These are phyloP conservation scores for Coptodon rendalli DNA, from an alignment of 2,113 vertebrate species.

Conservation along the genomic window DNA sequence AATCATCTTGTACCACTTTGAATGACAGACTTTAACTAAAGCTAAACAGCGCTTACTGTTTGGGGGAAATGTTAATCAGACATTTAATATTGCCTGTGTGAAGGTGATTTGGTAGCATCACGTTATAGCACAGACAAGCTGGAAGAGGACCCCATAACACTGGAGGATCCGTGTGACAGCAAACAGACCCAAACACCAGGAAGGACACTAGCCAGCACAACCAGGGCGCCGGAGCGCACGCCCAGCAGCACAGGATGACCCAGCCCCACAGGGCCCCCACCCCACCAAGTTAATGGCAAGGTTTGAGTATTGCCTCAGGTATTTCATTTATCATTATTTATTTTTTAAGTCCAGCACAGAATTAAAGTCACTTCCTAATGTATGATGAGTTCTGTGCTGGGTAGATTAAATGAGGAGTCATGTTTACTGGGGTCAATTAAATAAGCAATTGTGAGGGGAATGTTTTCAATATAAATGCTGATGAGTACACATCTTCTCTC, in stretches of 20 bases:
- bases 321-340: neutral
- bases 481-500: neutral
- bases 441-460: neutral
- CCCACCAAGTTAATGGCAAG: neutral
- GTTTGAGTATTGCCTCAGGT: neutral
- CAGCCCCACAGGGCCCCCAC: neutral
- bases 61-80: neutral
- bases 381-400: neutral
- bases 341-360: neutral
- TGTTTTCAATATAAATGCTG: neutral
- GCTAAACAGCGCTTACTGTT: neutral
- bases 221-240: accelerated
- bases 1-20: neutral
- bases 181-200: neutral
- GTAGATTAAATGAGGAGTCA: neutral
- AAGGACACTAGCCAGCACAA: neutral
- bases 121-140: neutral
- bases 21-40: neutral
- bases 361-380: neutral
- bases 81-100: neutral
- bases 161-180: neutral
- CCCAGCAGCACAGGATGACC: neutral
- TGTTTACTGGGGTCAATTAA: neutral
- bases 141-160: neutral
- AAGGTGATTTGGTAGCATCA: neutral